These are phyloP conservation scores for Gadopsis bispinosus DNA, from an alignment of 2,797 vertebrate species.

Conservation along the genomic window DNA sequence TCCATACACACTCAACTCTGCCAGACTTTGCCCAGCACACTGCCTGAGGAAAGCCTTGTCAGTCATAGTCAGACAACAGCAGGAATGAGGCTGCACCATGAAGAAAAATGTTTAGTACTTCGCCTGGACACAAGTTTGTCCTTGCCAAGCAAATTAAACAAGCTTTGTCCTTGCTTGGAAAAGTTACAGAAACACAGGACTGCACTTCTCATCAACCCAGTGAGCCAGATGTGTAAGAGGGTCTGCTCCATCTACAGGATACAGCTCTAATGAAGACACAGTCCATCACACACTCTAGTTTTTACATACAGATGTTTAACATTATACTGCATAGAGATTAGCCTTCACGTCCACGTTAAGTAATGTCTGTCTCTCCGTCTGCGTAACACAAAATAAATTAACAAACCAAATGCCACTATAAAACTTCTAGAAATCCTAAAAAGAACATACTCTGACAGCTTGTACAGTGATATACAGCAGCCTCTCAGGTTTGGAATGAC, in stretches of 20 bases:
- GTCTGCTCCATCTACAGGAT: slow-evolving; percentile 48
- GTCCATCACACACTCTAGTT: slow-evolving; percentile 39
- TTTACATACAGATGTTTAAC: slow-evolving; percentile 55
- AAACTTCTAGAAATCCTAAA: neutral
- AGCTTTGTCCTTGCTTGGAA: slow-evolving; percentile 71
- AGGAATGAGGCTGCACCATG: slow-evolving; percentile 60
- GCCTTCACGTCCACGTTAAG: slow-evolving; percentile 10
- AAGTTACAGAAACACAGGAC: slow-evolving; percentile 63
- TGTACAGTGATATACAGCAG: slow-evolving; percentile 13
- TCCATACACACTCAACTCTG: slow-evolving; percentile 41
- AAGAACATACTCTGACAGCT: neutral
- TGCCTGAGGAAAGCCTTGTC: slow-evolving; percentile 70
- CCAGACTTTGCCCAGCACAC: slow-evolving; percentile 44
- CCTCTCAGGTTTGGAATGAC: slow-evolving; percentile 19
- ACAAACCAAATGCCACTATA: neutral
- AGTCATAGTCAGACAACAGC: slow-evolving; percentile 58
- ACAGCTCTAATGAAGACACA: slow-evolving; percentile 58
- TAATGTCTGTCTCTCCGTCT: slow-evolving; percentile 13
- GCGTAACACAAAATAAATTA: slow-evolving; percentile 14
- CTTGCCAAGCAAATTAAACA: slow-evolving; percentile 78
- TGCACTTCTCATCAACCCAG: slow-evolving; percentile 65
- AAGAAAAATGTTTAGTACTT: slow-evolving; percentile 55
- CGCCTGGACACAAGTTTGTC: slow-evolving; percentile 64
- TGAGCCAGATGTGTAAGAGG: slow-evolving; percentile 67
- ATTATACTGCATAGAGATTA: slow-evolving; percentile 38